phyloP scores from a whole-genome alignment of 2,797 vertebrate genomes.

The Sandelia bainsii region DNA sequence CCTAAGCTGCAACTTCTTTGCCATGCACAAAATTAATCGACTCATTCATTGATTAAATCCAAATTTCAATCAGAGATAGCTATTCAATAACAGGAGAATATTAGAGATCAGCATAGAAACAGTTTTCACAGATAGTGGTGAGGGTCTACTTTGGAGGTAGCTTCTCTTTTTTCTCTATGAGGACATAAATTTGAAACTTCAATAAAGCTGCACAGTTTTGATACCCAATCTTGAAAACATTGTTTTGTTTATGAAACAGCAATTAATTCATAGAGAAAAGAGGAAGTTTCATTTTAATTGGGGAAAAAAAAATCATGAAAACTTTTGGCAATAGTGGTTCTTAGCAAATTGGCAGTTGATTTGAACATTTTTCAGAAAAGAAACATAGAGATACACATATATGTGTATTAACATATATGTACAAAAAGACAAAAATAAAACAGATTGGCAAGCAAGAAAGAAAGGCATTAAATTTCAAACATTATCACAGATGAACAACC shows the following conservation, averaged over 20 bases:
- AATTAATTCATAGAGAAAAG: conserved; percentile 77
- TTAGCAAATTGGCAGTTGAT: conserved; percentile 77
- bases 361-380: conserved; percentile 77
- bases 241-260: conserved; percentile 2
- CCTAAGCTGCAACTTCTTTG: conserved; percentile 99
- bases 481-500: conserved; percentile 92
- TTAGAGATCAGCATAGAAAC: conserved; percentile 68
- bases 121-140: conserved; percentile 61
- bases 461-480: conserved; percentile 84
- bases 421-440: conserved; percentile 67
- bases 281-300: conserved; percentile 71
- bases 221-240: conserved; percentile 29
- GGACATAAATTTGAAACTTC: conserved; percentile 27
- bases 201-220: conserved; percentile 23
- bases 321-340: conserved; percentile 80
- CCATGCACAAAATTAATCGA: conserved; percentile 91
- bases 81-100: conserved; percentile 83
- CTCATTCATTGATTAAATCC: conserved; percentile 79
- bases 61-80: conserved; percentile 74
- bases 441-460: conserved; percentile 78
- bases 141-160: conserved; percentile 62
- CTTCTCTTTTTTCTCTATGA: conserved; percentile 80
- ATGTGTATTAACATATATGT: conserved; percentile 79
- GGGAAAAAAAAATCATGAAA: conserved; percentile 61
- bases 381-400: conserved; percentile 78